A percentile compares a stretch with the other conserved stretches of the same genome.
phyloP scores from a whole-genome alignment of 2,797 vertebrate species.

The Alosa sapidissima region DNA sequence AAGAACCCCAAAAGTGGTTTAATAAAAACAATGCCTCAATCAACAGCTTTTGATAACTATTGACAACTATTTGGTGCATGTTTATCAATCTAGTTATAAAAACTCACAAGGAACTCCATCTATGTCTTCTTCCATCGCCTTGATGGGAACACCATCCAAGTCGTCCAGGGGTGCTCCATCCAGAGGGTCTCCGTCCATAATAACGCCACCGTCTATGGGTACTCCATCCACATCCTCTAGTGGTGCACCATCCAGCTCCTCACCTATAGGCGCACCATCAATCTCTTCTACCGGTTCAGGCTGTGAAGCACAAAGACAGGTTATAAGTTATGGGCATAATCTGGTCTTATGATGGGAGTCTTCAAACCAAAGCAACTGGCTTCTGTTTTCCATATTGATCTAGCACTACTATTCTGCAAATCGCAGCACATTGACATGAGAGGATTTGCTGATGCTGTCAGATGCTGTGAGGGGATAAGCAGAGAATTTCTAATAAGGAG shows the following conservation, averaged over 20 bases:
- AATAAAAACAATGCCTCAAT: too few relatives aligned
- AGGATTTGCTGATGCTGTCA: neutral
- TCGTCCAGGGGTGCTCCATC: constrained; percentile 83
- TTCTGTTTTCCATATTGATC: neutral
- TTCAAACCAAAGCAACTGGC: neutral
- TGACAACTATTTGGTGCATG: neutral
- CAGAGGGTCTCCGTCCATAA: constrained; percentile 85
- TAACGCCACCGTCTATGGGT: constrained; percentile 83
- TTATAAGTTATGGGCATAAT: neutral
- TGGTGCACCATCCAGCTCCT: constrained; percentile 85
- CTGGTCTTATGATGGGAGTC: neutral
- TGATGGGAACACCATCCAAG: constrained; percentile 94
- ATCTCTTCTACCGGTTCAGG: constrained; percentile 81
- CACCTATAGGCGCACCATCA: constrained; percentile 92
- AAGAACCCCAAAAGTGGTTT: neutral
- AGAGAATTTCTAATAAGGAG: too few relatives aligned
- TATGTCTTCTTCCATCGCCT: constrained; percentile 88
- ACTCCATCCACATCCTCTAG: constrained; percentile 93
- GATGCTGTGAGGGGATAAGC: neutral
- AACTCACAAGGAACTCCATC: constrained; percentile 93
- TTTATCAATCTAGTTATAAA: neutral
- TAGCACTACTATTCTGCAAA: neutral
- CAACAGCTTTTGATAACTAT: neutral
- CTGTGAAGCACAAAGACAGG: constrained; percentile 45
- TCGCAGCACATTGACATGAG: neutral